Evolutionary conservation across 2,888 invertebrate genomes (phyloP).

Genomic region (Volucella inanis): DNA sequence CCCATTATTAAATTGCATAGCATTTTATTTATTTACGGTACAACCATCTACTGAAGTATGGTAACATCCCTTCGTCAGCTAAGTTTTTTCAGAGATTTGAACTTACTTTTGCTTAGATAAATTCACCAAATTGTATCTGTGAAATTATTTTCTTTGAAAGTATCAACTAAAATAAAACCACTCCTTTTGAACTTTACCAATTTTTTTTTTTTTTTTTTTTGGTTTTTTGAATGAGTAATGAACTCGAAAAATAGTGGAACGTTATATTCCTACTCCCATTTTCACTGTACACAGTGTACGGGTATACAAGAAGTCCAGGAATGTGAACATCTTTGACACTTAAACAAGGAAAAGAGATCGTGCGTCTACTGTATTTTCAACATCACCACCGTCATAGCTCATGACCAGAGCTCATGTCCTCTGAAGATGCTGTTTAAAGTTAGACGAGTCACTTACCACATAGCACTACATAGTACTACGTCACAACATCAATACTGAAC

Average conservation of each 20-base stretch:
- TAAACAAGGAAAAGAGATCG: constrained; percentile 43
- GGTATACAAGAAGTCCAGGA: constrained; percentile 18
- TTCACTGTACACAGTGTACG: constrained; percentile 3
- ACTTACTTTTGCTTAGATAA: too few species aligned
- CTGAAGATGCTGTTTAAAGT: constrained; percentile 18
- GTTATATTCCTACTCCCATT: constrained; percentile 30
- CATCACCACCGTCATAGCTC: constrained; percentile 31
- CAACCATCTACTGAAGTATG: too few species aligned
- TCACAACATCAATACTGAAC: constrained; percentile 15
- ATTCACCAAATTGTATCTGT: too few species aligned
- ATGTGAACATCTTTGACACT: constrained; percentile 50
- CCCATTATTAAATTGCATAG: too few species aligned
- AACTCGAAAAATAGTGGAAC: constrained; percentile 28
- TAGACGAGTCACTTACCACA: constrained; percentile 46
- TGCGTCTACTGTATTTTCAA: constrained; percentile 29
- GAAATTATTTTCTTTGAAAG: too few species aligned
- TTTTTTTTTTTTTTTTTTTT: not conserved
- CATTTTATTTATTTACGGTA: too few species aligned
- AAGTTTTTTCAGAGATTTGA: too few species aligned
- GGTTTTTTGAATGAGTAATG: not conserved
- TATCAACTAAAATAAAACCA: constrained; percentile 1
- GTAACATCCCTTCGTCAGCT: too few species aligned
- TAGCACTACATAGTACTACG: not conserved
- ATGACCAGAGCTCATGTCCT: constrained; percentile 27
- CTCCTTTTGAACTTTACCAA: constrained; percentile 40